These are phyloP conservation scores for Thunnus thynnus DNA, from an alignment of 2,113 vertebrate genomes.

Conservation along the genomic window DNA sequence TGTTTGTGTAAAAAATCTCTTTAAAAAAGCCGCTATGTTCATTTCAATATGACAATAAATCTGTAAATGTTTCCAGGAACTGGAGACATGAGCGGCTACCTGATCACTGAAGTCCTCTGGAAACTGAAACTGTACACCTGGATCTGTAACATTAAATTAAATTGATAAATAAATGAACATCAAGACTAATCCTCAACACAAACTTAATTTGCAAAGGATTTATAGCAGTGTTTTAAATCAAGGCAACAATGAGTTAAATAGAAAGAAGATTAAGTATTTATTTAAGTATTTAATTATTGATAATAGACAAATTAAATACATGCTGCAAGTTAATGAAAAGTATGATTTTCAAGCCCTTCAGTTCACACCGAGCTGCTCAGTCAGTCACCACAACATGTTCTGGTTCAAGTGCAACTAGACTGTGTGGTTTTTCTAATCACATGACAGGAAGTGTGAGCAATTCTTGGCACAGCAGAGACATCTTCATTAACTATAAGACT, in stretches of 20 bases:
- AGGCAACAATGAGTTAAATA: conserved; percentile 1
- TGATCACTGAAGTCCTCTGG: conserved; percentile 80
- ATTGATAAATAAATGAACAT: background rate
- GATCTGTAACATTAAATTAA: conserved; percentile 71
- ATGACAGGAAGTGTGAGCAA: conserved; percentile 78
- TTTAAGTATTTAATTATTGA: background rate
- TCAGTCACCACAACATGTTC: background rate
- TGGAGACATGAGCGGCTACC: conserved; percentile 32
- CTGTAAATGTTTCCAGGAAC: background rate
- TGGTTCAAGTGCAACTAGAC: conserved; percentile 34
- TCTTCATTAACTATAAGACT: background rate
- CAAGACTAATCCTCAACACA: background rate
- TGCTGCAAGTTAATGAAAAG: background rate
- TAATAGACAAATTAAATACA: background rate
- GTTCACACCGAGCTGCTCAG: background rate
- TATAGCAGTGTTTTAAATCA: background rate
- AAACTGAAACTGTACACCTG: conserved; percentile 81
- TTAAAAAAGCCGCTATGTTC: background rate
- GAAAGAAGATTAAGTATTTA: background rate
- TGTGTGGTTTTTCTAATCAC: conserved; percentile 74
- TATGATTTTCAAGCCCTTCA: conserved; percentile 3
- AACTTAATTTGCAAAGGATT: background rate
- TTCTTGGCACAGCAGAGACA: conserved; percentile 47
- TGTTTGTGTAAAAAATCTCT: background rate
- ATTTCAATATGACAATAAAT: background rate